These are phyloP conservation scores for Odiellus spinosus DNA, from an alignment of 2,888 invertebrate species.

Conservation along the genomic window DNA sequence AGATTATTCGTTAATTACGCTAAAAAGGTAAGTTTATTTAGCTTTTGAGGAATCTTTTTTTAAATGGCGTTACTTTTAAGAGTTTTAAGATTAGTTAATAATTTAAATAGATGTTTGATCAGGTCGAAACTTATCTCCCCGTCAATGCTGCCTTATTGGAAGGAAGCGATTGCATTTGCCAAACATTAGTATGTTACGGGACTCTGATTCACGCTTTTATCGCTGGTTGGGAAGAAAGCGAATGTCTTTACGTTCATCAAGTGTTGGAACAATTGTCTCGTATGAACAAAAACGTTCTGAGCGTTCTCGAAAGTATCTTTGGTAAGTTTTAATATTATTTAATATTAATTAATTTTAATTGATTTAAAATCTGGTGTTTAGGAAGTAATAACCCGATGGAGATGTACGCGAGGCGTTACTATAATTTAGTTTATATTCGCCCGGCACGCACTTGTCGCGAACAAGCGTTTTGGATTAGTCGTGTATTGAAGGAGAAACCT, in stretches of 20 bases:
- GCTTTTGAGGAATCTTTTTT: no score
- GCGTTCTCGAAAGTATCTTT: constrained; percentile 25
- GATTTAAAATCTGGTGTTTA: no score
- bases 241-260: constrained; percentile 27
- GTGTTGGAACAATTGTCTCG: constrained; percentile 23
- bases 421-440: constrained; percentile 28
- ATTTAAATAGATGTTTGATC: no score
- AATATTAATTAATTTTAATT: no score
- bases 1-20: no score
- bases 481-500: constrained; percentile 28
- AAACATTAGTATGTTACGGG: constrained; percentile 28
- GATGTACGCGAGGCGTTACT: constrained; percentile 25
- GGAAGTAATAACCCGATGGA: constrained; percentile 3
- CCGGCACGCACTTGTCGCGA: constrained; percentile 16
- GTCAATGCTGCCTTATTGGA: no score
- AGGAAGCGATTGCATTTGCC: constrained; percentile 17
- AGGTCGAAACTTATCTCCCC: no score
- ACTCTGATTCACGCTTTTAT: constrained; percentile 29
- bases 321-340: no score
- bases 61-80: no score
- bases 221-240: constrained; percentile 32
- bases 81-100: no score
- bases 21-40: no score
- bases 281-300: constrained; percentile 24
- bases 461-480: constrained; percentile 26